Evolutionary conservation across 2,797 vertebrate genomes (phyloP), one percentile per base, ranked within the genome.

Genomic region (Rallus crepitans): DNA sequence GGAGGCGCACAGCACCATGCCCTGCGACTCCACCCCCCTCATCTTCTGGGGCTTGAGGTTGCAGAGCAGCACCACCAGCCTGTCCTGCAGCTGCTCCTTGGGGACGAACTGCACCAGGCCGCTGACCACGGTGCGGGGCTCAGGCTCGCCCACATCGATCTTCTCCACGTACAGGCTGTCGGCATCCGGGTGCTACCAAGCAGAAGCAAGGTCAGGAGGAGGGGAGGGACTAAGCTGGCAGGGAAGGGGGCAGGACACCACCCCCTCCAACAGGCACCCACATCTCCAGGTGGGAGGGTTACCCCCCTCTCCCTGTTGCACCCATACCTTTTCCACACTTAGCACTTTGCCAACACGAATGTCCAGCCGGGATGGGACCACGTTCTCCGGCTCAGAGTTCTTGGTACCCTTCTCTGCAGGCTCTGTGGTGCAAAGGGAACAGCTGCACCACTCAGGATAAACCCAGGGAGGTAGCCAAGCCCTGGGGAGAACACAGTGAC

Each of bases 1-100:
- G 42, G 99, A 98, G 25, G 99, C 99, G 82, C 99, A 99, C 20
- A 99, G 98, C 95, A 99, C 97, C 99, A 99, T 99, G 97, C 99
- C 99, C 95, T 99, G 99, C 8, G 99, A 99, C 97, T 99, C 99
- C 1, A 99, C 98, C 2, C 99, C 99, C 47, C 99, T 97, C 99
- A 99, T 99, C 98, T 99, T 99, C 98, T 99, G 99, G 53, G 99
- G 98, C 93, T 99, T 99, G 80, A 99, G 98, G 78, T 99, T 99
- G 97, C 99, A 99, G 11, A 99, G 98, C 95, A 99, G 87, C 95
- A 99, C 97, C 95, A 99, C 99, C 87, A 98, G 97, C 82, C 99
- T 97, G 95, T 99, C 99, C 97, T 99, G 99, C 53, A 99, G 97
- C 52, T 99, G 98, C 94, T 99, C 99, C 96, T 95, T 97, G 45